A percentile compares a stretch with the other conserved stretches of the same genome.
Evolutionary conservation across 2,113 vertebrate species (phyloP).

Genomic region (Lanius ludovicianus): DNA sequence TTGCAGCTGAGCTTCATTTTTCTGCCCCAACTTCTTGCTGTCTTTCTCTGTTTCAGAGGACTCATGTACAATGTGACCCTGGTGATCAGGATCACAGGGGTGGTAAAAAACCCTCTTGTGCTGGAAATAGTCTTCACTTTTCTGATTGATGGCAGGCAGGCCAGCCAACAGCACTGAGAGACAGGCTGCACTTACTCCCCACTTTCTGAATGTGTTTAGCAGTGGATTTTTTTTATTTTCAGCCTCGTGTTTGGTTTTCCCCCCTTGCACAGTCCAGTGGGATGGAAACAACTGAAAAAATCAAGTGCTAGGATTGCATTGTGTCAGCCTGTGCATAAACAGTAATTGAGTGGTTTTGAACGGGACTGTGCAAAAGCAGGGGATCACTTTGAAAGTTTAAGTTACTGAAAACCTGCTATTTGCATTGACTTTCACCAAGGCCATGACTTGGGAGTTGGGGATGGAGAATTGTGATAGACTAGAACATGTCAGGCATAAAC

Average conservation of each 20-base stretch:
- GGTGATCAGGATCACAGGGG: not conserved
- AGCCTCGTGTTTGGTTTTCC: not conserved
- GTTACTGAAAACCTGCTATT: not conserved
- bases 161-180: not conserved
- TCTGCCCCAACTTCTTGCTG: not conserved
- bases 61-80: rapidly evolving
- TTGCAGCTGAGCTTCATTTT: not conserved
- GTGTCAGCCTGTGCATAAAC: not conserved
- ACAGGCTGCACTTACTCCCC: rapidly evolving
- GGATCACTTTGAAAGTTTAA: not conserved
- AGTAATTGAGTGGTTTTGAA: not conserved
- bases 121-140: not conserved
- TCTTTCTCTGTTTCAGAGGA: not conserved
- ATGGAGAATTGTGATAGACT: not conserved
- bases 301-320: not conserved
- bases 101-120: not conserved
- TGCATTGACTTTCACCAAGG: not conserved
- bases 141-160: not conserved
- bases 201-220: not conserved
- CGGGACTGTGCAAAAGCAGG: rapidly evolving
- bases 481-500: not conserved
- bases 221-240: not conserved
- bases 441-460: rapidly evolving
- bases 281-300: not conserved
- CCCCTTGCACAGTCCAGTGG: not conserved